Evolutionary conservation across 2,888 invertebrate species (phyloP).

Genomic region (Eristalis arbustorum): DNA sequence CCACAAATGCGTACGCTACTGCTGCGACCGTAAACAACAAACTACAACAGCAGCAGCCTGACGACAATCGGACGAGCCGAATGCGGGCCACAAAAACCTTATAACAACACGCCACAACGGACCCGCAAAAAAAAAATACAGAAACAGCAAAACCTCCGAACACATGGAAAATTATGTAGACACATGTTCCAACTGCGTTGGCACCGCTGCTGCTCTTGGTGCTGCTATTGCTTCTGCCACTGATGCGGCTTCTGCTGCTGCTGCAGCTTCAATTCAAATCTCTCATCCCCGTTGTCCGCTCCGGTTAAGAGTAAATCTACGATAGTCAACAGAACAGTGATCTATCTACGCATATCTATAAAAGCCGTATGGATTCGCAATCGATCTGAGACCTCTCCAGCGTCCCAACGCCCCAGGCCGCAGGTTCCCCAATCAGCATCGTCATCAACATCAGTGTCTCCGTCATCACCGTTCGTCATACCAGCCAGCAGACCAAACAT

Average conservation of each 20-base stretch:
- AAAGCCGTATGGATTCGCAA: slow-evolving; percentile 57
- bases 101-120: slow-evolving; percentile 62
- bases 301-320: slow-evolving; percentile 44
- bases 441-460: slow-evolving; percentile 55
- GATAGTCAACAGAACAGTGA: slow-evolving; percentile 34
- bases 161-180: slow-evolving; percentile 70
- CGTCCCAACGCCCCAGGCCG: slow-evolving; percentile 8
- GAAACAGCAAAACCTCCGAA: slow-evolving; percentile 60
- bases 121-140: slow-evolving; percentile 44
- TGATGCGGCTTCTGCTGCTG: not conserved
- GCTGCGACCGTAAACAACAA: slow-evolving; percentile 55
- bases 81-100: slow-evolving; percentile 55
- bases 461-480: slow-evolving; percentile 63
- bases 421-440: slow-evolving; percentile 19
- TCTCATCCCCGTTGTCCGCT: not conserved
- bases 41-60: slow-evolving; percentile 32
- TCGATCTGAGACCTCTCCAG: slow-evolving; percentile 50
- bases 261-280: slow-evolving; percentile 1
- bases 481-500: slow-evolving; percentile 50
- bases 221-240: not conserved
- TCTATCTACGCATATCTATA: slow-evolving; percentile 49
- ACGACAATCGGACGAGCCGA: slow-evolving; percentile 68
- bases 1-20: slow-evolving; percentile 64
- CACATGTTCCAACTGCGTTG: slow-evolving; percentile 64
- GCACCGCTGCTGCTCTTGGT: slow-evolving; percentile 31